A percentile compares a stretch with the other conserved stretches of the same genome.
Evolutionary conservation across 2,797 vertebrate genomes (phyloP).

Genomic region (Pyrocephalus nanus): DNA sequence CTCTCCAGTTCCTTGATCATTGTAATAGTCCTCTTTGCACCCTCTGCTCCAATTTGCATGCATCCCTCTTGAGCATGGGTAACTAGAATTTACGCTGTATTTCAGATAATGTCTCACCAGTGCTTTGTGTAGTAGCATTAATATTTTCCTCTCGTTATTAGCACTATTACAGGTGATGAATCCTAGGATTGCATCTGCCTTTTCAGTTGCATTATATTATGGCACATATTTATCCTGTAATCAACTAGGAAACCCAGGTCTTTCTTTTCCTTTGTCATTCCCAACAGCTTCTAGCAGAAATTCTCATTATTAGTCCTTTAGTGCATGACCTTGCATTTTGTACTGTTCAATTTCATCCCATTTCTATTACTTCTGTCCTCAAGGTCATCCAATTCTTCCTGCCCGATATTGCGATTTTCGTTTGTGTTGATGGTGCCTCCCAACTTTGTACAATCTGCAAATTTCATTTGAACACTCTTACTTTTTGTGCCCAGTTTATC

Average conservation of each 20-base stretch:
- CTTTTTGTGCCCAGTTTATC: conserved; percentile 57
- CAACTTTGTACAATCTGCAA: conserved; percentile 62
- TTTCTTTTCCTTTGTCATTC: conserved; percentile 67
- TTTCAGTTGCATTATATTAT: conserved; percentile 67
- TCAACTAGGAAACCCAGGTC: conserved; percentile 62
- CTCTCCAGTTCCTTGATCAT: neutral
- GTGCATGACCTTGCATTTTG: conserved; percentile 72
- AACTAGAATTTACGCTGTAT: conserved; percentile 24
- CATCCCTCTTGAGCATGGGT: conserved; percentile 21
- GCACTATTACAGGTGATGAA: conserved; percentile 63
- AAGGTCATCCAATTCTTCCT: conserved; percentile 71
- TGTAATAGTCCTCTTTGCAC: conserved; percentile 49
- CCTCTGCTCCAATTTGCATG: conserved; percentile 59
- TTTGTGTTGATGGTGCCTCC: conserved; percentile 63
- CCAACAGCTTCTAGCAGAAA: conserved; percentile 68
- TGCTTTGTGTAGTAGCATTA: conserved; percentile 57
- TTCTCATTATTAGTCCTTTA: conserved; percentile 72
- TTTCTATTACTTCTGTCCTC: conserved; percentile 72
- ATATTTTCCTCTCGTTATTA: conserved; percentile 63
- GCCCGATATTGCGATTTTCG: conserved; percentile 53
- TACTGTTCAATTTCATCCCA: conserved; percentile 69
- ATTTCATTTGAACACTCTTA: conserved; percentile 47
- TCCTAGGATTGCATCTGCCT: conserved; percentile 62
- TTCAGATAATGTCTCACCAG: conserved; percentile 47
- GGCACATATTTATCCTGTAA: conserved; percentile 70